phyloP scores from a whole-genome alignment of 2,113 vertebrate genomes.

The Atlantisia rogersi region DNA sequence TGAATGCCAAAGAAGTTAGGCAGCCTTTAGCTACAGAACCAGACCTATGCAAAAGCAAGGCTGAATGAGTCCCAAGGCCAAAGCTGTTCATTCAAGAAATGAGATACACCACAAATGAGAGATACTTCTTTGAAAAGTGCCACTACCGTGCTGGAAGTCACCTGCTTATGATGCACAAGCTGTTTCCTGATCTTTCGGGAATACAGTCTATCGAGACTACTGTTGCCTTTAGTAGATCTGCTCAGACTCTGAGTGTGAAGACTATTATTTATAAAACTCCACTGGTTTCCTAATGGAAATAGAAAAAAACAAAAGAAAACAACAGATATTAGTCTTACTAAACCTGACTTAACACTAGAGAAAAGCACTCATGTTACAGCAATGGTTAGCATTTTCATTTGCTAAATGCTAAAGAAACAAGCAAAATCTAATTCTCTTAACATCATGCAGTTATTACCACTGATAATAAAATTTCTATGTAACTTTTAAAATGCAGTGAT shows the following conservation, averaged over 20 bases:
- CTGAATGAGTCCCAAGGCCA: constrained; percentile 28
- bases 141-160: constrained; percentile 73
- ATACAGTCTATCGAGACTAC: constrained; percentile 94
- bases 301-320: background rate
- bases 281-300: constrained; percentile 87
- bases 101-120: background rate
- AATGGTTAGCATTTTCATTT: background rate
- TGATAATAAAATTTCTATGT: background rate
- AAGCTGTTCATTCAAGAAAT: constrained; percentile 17
- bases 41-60: constrained; percentile 46
- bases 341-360: background rate
- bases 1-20: background rate
- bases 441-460: background rate
- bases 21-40: constrained; percentile 46
- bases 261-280: constrained; percentile 99
- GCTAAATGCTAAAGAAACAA: background rate
- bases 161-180: constrained; percentile 99
- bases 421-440: background rate
- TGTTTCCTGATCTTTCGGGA: constrained; percentile 98
- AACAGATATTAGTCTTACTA: background rate
- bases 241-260: constrained; percentile 92
- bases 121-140: background rate
- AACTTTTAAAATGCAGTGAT: background rate
- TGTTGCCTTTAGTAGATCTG: constrained; percentile 92
- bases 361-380: background rate